phyloP scores from a whole-genome alignment of 2,888 invertebrate species.

The Bellardia bayeri region DNA sequence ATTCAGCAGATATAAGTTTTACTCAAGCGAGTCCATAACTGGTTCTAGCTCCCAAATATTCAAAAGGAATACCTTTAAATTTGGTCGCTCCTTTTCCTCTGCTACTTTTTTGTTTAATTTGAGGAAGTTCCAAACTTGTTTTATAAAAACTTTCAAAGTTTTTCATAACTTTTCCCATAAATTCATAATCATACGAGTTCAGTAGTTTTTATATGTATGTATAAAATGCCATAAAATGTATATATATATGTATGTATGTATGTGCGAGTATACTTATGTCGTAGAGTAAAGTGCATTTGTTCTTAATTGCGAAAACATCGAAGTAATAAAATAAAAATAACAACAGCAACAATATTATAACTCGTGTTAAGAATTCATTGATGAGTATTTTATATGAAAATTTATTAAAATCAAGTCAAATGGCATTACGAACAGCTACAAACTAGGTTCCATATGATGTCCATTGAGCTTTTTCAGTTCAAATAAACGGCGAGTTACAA shows the following conservation, averaged over 20 bases:
- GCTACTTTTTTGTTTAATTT: not conserved
- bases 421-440: constrained; percentile 49
- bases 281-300: constrained; percentile 30
- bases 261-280: not conserved
- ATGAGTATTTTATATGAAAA: constrained; percentile 68
- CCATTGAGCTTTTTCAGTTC: constrained; percentile 43
- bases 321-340: constrained; percentile 38
- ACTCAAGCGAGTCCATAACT: too few relatives aligned
- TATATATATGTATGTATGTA: not conserved
- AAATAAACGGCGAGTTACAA: constrained; percentile 29
- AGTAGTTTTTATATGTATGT: not conserved
- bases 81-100: too few relatives aligned
- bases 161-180: not conserved
- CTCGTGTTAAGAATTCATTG: constrained; percentile 49
- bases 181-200: constrained; percentile 1
- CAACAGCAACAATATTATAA: constrained; percentile 8
- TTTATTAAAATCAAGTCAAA: constrained; percentile 74
- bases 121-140: not conserved
- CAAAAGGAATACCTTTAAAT: too few relatives aligned
- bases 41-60: too few relatives aligned
- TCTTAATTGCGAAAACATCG: constrained; percentile 70
- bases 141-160: not conserved
- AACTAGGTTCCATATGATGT: constrained; percentile 66
- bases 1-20: too few relatives aligned
- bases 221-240: constrained; percentile 9